These are phyloP conservation scores for Orchesella cincta DNA, from an alignment of 1,140 invertebrate genomes.

Conservation along the genomic window DNA sequence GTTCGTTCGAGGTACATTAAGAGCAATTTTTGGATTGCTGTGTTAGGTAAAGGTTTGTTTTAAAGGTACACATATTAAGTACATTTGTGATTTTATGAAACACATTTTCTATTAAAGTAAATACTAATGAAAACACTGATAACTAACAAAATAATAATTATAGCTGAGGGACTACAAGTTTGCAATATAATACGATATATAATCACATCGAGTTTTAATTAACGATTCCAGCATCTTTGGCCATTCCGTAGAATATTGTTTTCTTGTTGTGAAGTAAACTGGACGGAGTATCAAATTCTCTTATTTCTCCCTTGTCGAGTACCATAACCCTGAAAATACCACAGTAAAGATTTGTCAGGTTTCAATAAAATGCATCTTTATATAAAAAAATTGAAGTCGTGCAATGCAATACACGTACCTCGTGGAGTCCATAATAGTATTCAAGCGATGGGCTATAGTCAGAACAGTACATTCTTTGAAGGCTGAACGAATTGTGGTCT, in stretches of 20 bases:
- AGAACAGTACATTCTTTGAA: slow-evolving; percentile 87
- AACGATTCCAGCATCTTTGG: slow-evolving; percentile 76
- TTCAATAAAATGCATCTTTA: slow-evolving; percentile 19
- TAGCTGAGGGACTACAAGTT: too few relatives aligned
- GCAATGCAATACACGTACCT: slow-evolving; percentile 58
- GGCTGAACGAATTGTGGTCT: slow-evolving; percentile 82
- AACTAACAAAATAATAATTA: too few relatives aligned
- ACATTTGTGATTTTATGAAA: too few relatives aligned
- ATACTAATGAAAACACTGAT: too few relatives aligned
- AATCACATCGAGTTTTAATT: not conserved
- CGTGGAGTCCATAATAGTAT: slow-evolving; percentile 90
- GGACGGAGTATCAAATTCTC: slow-evolving; percentile 78
- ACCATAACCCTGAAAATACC: slow-evolving; percentile 74
- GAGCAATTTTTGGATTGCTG: too few relatives aligned
- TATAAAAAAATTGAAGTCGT: not conserved
- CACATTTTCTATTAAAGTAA: too few relatives aligned
- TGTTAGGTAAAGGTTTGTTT: too few relatives aligned
- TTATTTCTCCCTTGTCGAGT: slow-evolving; percentile 78
- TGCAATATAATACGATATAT: too few relatives aligned
- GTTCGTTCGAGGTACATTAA: too few relatives aligned
- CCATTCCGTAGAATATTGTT: slow-evolving; percentile 88
- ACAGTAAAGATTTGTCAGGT: not conserved
- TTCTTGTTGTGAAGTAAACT: slow-evolving; percentile 72
- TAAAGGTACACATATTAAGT: too few relatives aligned
- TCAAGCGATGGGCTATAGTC: slow-evolving; percentile 91